A percentile compares a stretch with the other conserved stretches of the same genome.
These are phyloP conservation scores for Cantharis lateralis DNA, from an alignment of 2,888 invertebrate genomes.

Conservation along the genomic window DNA sequence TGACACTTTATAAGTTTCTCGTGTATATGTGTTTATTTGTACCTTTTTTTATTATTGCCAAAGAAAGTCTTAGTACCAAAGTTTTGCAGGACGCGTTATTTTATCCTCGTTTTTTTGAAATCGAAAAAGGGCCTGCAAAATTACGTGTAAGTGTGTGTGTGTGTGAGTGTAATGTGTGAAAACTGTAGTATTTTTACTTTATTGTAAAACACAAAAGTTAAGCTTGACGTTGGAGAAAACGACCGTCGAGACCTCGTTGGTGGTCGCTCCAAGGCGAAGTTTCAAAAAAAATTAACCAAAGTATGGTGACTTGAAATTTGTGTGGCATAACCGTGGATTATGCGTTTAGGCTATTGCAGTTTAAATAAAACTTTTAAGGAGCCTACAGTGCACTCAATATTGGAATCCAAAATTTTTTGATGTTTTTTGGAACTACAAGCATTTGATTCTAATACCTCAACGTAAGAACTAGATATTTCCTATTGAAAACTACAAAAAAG, in stretches of 20 bases:
- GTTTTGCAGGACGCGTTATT: not conserved
- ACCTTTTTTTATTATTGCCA: constrained; percentile 8
- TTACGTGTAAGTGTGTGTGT: not conserved
- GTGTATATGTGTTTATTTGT: constrained; percentile 3
- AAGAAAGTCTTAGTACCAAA: constrained; percentile 3
- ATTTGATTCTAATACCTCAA: not conserved
- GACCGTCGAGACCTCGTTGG: not conserved
- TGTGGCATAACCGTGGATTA: constrained; percentile 51
- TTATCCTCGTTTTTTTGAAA: not conserved
- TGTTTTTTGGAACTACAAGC: not conserved
- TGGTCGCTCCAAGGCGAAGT: not conserved
- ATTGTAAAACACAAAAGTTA: constrained; percentile 18
- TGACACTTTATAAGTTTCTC: constrained; percentile 22
- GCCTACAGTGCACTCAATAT: not conserved
- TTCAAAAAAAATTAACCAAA: constrained; percentile 48
- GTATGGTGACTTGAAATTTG: constrained; percentile 56
- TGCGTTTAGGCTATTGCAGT: constrained; percentile 57
- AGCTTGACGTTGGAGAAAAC: constrained; percentile 10
- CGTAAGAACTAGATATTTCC: not conserved
- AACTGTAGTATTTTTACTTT: constrained; percentile 9
- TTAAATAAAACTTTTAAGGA: constrained; percentile 30
- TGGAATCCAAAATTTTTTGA: not conserved
- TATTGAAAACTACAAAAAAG: not conserved
- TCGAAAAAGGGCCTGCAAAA: not conserved
- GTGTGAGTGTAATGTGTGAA: constrained; percentile 8